Conservation (phyloP, 2,888 invertebrate species). For the Xestia xanthographa region DNA sequence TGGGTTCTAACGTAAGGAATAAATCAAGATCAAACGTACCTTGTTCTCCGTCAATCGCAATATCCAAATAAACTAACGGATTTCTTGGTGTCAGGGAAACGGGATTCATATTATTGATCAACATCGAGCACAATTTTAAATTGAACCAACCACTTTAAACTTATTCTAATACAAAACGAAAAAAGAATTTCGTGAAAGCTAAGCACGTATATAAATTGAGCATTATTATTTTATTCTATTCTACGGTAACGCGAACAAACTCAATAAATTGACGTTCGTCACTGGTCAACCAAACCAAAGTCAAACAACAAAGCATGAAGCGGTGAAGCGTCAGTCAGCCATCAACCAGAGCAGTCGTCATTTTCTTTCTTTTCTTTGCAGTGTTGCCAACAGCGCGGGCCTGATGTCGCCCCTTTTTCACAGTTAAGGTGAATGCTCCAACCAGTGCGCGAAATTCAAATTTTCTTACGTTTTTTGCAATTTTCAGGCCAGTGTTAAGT, state of each 20-base stretch:
- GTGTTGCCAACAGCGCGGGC: too few species aligned
- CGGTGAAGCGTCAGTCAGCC: slow-evolving; percentile 32
- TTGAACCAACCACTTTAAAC: slow-evolving; percentile 13
- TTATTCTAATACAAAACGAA: slow-evolving; percentile 3
- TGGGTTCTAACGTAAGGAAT: too few species aligned
- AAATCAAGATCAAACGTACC: slow-evolving; percentile 84
- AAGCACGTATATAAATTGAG: slow-evolving; percentile 19
- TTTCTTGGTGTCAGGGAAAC: slow-evolving; percentile 83
- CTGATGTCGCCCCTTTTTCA: too few species aligned
- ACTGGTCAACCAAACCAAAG: slow-evolving; percentile 19
- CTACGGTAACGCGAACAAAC: slow-evolving; percentile 13
- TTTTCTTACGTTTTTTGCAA: too few species aligned
- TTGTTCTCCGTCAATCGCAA: slow-evolving; percentile 92
- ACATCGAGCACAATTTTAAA: slow-evolving; percentile 60
- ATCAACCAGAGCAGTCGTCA: slow-evolving; percentile 3
- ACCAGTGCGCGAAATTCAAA: too few species aligned
- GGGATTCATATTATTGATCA: slow-evolving; percentile 74
- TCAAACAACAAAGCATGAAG: slow-evolving; percentile 22
- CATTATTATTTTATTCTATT: slow-evolving; percentile 27
- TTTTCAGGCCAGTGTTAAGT: too few species aligned
- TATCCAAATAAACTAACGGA: slow-evolving; percentile 93
- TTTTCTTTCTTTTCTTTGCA: background rate
- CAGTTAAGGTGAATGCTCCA: too few species aligned
- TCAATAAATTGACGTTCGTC: slow-evolving; percentile 24
- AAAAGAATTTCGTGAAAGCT: slow-evolving; percentile 14